These are phyloP conservation scores for Oophaga sylvatica DNA, from an alignment of 2,797 vertebrate genomes.

Conservation along the genomic window DNA sequence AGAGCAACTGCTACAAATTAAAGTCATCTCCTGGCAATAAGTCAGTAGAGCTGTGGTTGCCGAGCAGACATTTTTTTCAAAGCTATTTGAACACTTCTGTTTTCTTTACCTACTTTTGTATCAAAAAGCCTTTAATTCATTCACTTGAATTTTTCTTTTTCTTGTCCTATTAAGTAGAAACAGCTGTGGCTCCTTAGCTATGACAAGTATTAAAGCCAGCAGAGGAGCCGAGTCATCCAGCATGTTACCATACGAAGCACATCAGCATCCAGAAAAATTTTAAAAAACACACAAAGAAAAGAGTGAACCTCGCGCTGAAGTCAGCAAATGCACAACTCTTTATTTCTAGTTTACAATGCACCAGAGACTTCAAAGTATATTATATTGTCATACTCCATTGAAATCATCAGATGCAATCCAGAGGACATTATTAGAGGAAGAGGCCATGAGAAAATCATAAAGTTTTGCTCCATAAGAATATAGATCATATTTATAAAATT, in stretches of 20 bases:
- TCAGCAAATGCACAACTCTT: slow-evolving; percentile 44
- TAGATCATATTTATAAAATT: slow-evolving; percentile 14
- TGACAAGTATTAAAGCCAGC: slow-evolving; percentile 52
- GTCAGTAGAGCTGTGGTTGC: slow-evolving; percentile 50
- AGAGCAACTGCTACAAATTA: slow-evolving; percentile 61
- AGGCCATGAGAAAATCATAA: slow-evolving; percentile 3
- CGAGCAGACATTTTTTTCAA: slow-evolving; percentile 33
- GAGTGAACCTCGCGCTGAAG: slow-evolving; percentile 13
- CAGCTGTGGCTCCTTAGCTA: slow-evolving; percentile 59
- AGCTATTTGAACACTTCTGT: slow-evolving; percentile 58
- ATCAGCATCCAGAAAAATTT: slow-evolving; percentile 52
- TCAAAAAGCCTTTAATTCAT: slow-evolving; percentile 59
- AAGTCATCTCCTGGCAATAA: slow-evolving; percentile 61
- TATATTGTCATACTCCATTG: slow-evolving; percentile 13
- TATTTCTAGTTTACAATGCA: slow-evolving; percentile 53
- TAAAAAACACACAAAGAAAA: not conserved
- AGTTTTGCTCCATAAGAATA: slow-evolving; percentile 5
- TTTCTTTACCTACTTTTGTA: slow-evolving; percentile 60
- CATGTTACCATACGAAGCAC: slow-evolving; percentile 49
- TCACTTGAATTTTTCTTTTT: slow-evolving; percentile 55
- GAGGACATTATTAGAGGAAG: slow-evolving; percentile 13
- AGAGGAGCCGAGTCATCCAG: slow-evolving; percentile 35
- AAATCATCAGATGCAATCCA: slow-evolving; percentile 33
- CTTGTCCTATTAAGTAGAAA: slow-evolving; percentile 58
- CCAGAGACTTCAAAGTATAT: slow-evolving; percentile 41